Evolutionary conservation across 1,140 invertebrate species (phyloP), one percentile per base, ranked within the genome.

Genomic region (Octopus bimaculoides): DNA sequence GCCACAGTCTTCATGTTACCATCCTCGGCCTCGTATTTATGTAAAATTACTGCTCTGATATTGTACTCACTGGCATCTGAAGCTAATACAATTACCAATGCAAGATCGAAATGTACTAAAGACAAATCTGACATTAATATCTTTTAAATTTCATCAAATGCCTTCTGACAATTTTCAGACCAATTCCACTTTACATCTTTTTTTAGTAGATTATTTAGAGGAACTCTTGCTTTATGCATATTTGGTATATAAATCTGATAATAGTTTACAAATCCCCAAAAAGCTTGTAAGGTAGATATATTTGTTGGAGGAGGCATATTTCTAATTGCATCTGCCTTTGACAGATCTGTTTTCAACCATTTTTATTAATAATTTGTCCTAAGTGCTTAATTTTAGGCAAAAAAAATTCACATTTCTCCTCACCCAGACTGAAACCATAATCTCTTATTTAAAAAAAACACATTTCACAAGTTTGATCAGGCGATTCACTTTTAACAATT

Each of bases 11-110:
- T 78, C 82, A 91, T 88, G 3, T 61, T 66, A 17, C 85, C 86
- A 81, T 90, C 86, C 14, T 82, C 20, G 41, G 90, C 86, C 14
- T 82, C 20, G 41, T 87, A 82, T 4, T 77, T 82, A 78, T 92
- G 92, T 4, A 86, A 86, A 0, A 93, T 79, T 8, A 91, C 87
- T 2, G 88, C 90, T 0, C 91, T 90, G 2, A 92, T 83, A 7
- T 90, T 91, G 81, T 88, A 87, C 3, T 85, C 81, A 78, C 87
- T 90, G 41, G 91, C 91, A 86, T 93, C 92, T 14, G 88, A 88
- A 41, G 91, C 86, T 54, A 92, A 9, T 6, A 71, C 26, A 10
- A 71, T 71, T 3, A n/a, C 66, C 26, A n/a, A 5, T 14, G 5
- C 14, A 14, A 5, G 66, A 71, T 71, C 66, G 6, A 10, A 71